Evolutionary conservation across 1,140 invertebrate genomes (phyloP).

Genomic region (Pogonus chalceus): DNA sequence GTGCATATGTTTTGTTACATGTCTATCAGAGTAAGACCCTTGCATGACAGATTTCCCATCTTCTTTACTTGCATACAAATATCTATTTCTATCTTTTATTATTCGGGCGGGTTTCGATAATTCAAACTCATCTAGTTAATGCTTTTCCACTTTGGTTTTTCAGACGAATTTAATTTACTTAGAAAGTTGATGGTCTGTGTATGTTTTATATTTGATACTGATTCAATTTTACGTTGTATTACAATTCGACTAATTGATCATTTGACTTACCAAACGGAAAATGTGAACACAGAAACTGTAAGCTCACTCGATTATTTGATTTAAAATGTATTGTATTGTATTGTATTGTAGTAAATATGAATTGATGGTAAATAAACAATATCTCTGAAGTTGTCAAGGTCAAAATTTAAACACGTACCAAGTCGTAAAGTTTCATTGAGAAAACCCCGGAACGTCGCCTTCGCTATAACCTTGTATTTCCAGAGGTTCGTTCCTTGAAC

Average conservation of each 20-base stretch:
- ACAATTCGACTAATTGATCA: background rate
- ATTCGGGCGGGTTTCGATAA: conserved; percentile 17
- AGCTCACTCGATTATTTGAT: too few species aligned
- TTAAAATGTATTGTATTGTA: too few species aligned
- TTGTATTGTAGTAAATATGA: too few species aligned
- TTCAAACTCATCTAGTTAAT: conserved; percentile 16
- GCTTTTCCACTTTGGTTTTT: conserved; percentile 14
- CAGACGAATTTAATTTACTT: background rate
- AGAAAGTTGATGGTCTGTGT: background rate
- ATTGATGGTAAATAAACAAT: too few species aligned
- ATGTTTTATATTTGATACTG: conserved; percentile 15
- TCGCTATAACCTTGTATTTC: background rate
- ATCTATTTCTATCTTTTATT: conserved; percentile 12
- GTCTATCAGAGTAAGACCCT: background rate
- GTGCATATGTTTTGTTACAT: conserved; percentile 21
- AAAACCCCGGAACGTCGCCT: background rate
- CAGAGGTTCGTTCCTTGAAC: too few species aligned
- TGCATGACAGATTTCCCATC: background rate
- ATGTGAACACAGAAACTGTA: too few species aligned
- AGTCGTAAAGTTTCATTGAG: background rate
- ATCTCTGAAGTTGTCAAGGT: too few species aligned
- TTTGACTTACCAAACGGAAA: too few species aligned
- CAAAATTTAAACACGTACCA: background rate
- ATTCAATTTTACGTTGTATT: conserved; percentile 15
- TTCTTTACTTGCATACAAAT: background rate